phyloP scores from a whole-genome alignment of 2,113 vertebrate genomes.

The Nibea albiflora region DNA sequence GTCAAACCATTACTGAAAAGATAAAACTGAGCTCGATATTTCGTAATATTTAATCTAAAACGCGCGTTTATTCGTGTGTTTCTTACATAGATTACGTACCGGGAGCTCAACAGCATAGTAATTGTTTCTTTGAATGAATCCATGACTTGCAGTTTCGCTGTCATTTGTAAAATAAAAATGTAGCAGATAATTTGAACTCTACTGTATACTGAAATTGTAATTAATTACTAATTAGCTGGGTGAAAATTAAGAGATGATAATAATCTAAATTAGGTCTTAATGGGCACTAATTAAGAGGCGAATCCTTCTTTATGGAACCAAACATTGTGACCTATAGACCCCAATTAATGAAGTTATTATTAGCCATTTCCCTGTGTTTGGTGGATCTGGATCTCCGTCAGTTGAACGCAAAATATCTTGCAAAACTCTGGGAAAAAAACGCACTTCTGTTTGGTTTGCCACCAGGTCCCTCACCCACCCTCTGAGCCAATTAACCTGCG shows the following conservation, averaged over 20 bases:
- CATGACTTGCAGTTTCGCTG: conserved; percentile 36
- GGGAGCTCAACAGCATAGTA: background rate
- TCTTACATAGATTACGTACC: background rate
- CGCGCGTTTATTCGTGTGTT: background rate
- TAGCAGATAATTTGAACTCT: conserved; percentile 87
- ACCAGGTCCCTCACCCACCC: conserved; percentile 53
- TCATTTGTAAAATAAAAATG: conserved; percentile 85
- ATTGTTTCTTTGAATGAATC: conserved; percentile 8
- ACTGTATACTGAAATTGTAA: conserved; percentile 59
- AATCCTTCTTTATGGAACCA: conserved; percentile 79
- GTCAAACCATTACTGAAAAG: conserved; percentile 14
- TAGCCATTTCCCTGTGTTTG: conserved; percentile 70
- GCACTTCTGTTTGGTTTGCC: conserved; percentile 62
- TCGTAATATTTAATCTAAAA: conserved; percentile 19
- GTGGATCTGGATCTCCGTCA: conserved; percentile 57
- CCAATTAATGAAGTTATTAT: conserved; percentile 88
- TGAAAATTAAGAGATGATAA: conserved; percentile 84
- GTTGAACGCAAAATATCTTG: conserved; percentile 54
- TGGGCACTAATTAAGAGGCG: conserved; percentile 84
- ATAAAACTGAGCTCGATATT: conserved; percentile 28
- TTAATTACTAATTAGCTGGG: conserved; percentile 85
- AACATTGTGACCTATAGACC: conserved; percentile 83
- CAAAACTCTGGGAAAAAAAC: conserved; percentile 36
- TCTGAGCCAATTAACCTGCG: conserved; percentile 77
- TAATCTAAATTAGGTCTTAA: conserved; percentile 83